A percentile compares a stretch with the other conserved stretches of the same genome.
These are phyloP conservation scores for Sebastes ruberrimus DNA, from an alignment of 2,797 vertebrate genomes.

Conservation along the genomic window DNA sequence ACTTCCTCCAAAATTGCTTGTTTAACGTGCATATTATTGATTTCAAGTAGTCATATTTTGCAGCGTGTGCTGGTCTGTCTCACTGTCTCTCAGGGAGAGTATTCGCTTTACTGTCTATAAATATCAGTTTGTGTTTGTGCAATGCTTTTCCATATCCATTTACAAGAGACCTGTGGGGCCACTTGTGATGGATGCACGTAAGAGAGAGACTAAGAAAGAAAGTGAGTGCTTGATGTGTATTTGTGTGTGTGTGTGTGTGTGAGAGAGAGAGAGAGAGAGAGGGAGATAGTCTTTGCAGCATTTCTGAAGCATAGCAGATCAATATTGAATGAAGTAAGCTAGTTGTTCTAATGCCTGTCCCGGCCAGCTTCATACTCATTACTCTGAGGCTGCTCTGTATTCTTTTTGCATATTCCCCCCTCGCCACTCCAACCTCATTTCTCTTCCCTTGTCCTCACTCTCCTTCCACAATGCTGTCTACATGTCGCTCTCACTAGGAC, in stretches of 20 bases:
- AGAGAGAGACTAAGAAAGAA: conserved; percentile 12
- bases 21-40: not conserved
- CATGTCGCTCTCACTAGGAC: not conserved
- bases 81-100: not conserved
- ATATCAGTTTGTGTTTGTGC: conserved; percentile 48
- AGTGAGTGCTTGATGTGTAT: conserved; percentile 2
- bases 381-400: conserved; percentile 33
- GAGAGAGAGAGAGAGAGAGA: no score
- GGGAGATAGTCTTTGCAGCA: conserved; percentile 21
- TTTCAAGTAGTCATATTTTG: conserved; percentile 5
- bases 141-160: conserved; percentile 52
- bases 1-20: not conserved
- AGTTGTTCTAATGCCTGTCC: conserved; percentile 36
- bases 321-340: conserved; percentile 70
- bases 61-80: not conserved
- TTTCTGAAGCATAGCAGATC: conserved; percentile 65
- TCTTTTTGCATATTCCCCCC: conserved; percentile 36
- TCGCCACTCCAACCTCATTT: not conserved
- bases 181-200: conserved; percentile 52
- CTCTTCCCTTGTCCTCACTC: conserved; percentile 2
- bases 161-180: conserved; percentile 43
- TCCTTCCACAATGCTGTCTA: conserved; percentile 2
- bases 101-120: conserved; percentile 25
- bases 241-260: not conserved
- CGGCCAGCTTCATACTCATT: conserved; percentile 38